Conservation (phyloP, 2,113 vertebrate genomes). For the Amphiprion ocellaris region DNA sequence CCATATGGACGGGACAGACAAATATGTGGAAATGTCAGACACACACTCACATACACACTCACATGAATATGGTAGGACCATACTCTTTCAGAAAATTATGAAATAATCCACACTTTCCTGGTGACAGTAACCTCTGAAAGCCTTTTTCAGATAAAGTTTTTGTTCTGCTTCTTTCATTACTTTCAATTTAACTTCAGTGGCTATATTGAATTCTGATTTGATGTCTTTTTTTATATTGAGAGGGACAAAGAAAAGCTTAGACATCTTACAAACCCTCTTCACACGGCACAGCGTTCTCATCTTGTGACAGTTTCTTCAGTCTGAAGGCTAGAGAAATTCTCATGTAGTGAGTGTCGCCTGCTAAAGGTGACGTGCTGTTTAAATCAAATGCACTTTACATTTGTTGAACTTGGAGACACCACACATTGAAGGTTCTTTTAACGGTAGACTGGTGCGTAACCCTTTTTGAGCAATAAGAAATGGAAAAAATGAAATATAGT, state of each 20-base stretch:
- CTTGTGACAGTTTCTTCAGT: conserved; percentile 23
- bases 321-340: conserved; percentile 33
- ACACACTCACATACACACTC: background rate
- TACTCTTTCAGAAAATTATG: conserved; percentile 1
- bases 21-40: background rate
- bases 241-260: conserved; percentile 5
- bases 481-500: conserved; percentile 19
- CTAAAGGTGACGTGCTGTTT: conserved; percentile 46
- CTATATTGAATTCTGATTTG: conserved; percentile 31
- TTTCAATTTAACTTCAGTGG: conserved; percentile 31
- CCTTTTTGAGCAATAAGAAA: background rate
- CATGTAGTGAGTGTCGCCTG: background rate
- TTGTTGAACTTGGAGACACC: conserved; percentile 13
- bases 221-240: conserved; percentile 45
- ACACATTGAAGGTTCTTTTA: conserved; percentile 3
- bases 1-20: background rate
- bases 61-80: background rate
- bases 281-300: conserved; percentile 28
- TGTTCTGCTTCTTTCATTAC: conserved; percentile 20
- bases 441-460: background rate
- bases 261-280: conserved; percentile 51
- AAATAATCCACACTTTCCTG: background rate
- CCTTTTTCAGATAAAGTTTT: conserved; percentile 14
- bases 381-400: conserved; percentile 52
- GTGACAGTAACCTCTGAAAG: conserved; percentile 4